Evolutionary conservation across 2,113 vertebrate genomes (phyloP).

Genomic region (Oophaga pumilio): DNA sequence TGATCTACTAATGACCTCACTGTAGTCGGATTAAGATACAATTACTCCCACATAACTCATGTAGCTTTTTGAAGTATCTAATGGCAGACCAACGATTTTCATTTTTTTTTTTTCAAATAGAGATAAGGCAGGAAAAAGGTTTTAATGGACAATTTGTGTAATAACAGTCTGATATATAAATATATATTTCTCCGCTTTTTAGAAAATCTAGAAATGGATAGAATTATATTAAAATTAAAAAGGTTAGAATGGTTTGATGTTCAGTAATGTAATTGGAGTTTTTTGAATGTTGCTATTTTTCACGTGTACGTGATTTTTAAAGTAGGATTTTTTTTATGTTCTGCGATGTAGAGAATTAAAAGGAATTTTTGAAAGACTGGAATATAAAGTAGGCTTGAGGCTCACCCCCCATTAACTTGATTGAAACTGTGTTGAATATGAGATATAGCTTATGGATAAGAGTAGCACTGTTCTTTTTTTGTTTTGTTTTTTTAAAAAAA

Average conservation of each 20-base stretch:
- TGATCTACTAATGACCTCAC: conserved; percentile 51
- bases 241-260: background rate
- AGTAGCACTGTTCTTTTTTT: background rate
- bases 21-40: conserved; percentile 48
- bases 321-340: background rate
- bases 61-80: conserved; percentile 50
- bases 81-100: conserved; percentile 43
- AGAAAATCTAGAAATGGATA: background rate
- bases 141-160: conserved; percentile 54
- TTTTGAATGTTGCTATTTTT: background rate
- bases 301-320: background rate
- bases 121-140: conserved; percentile 40
- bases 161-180: background rate
- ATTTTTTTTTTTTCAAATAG: conserved; percentile 40
- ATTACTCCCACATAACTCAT: conserved; percentile 49
- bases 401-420: background rate
- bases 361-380: background rate
- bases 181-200: background rate
- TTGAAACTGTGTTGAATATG: background rate
- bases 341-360: background rate
- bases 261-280: background rate
- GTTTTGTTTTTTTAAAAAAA: too few species aligned
- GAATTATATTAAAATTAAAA: conserved; percentile 12
- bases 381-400: background rate
- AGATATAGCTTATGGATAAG: background rate